A percentile compares a stretch with the other conserved stretches of the same genome.
phyloP scores from a whole-genome alignment of 2,888 invertebrate species.

The Leucozona laternaria region DNA sequence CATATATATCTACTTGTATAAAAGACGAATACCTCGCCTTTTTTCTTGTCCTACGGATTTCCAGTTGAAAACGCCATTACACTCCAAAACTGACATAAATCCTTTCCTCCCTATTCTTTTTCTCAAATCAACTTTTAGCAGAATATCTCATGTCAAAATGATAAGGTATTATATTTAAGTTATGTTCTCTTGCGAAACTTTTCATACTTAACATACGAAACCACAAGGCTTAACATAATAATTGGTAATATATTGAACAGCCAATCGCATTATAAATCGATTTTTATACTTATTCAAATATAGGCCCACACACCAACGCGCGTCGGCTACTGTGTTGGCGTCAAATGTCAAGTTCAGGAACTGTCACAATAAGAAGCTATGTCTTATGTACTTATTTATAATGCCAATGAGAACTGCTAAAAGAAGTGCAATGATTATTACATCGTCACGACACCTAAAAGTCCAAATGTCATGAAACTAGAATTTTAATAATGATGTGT shows the following conservation, averaged over 20 bases:
- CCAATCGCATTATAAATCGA: neutral
- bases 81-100: too few relatives aligned
- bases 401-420: neutral
- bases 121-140: too few relatives aligned
- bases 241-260: neutral
- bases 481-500: neutral
- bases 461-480: constrained; percentile 35
- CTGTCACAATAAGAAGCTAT: constrained; percentile 30
- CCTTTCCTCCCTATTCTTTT: too few relatives aligned
- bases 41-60: too few relatives aligned
- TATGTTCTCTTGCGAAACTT: too few relatives aligned
- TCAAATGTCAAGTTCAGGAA: constrained; percentile 67
- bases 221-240: neutral
- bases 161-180: neutral
- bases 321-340: neutral
- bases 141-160: neutral
- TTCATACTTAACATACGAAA: too few relatives aligned
- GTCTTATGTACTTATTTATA: neutral
- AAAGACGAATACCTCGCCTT: too few relatives aligned
- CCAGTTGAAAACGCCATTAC: too few relatives aligned
- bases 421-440: neutral
- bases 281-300: neutral
- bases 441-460: constrained; percentile 6
- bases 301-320: neutral
- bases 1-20: too few relatives aligned